A percentile compares a stretch with the other conserved stretches of the same genome.
These are phyloP conservation scores for Crematogaster levior DNA, from an alignment of 2,888 invertebrate species.

Conservation along the genomic window DNA sequence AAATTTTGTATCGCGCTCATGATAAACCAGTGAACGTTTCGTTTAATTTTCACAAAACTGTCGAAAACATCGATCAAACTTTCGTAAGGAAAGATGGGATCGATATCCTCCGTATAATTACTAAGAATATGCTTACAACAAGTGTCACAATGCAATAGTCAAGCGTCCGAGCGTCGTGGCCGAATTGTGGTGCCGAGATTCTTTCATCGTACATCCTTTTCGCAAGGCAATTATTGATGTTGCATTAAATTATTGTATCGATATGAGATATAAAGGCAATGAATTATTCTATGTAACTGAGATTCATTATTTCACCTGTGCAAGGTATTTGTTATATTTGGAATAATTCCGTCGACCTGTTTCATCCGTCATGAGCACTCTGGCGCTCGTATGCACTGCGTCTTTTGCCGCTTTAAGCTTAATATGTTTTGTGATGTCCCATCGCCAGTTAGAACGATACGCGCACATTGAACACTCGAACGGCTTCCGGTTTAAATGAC, in stretches of 20 bases:
- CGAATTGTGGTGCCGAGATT: conserved; percentile 39
- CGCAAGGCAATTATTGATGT: neutral
- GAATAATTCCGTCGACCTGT: conserved; percentile 96
- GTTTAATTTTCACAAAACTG: neutral
- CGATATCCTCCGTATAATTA: conserved; percentile 51
- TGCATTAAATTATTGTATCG: neutral
- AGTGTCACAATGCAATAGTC: conserved; percentile 64
- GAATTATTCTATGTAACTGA: conserved; percentile 65
- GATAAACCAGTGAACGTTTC: neutral
- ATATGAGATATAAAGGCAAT: conserved; percentile 13
- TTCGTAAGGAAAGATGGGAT: conserved; percentile 6
- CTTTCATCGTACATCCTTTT: conserved; percentile 12
- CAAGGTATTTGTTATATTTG: conserved; percentile 96
- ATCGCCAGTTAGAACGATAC: conserved; percentile 98
- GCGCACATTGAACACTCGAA: conserved; percentile 98
- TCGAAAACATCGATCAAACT: conserved; percentile 14
- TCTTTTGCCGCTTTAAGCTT: conserved; percentile 95
- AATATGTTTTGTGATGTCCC: conserved; percentile 98
- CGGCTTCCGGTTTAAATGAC: conserved; percentile 96
- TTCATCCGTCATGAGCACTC: conserved; percentile 96
- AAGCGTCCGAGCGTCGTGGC: conserved; percentile 70
- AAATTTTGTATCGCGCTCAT: conserved; percentile 36
- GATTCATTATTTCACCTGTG: conserved; percentile 87
- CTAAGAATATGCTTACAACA: conserved; percentile 72
- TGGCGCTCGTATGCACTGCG: conserved; percentile 92